Conservation (phyloP, 2,888 invertebrate genomes). For the Eudemis profundana region DNA sequence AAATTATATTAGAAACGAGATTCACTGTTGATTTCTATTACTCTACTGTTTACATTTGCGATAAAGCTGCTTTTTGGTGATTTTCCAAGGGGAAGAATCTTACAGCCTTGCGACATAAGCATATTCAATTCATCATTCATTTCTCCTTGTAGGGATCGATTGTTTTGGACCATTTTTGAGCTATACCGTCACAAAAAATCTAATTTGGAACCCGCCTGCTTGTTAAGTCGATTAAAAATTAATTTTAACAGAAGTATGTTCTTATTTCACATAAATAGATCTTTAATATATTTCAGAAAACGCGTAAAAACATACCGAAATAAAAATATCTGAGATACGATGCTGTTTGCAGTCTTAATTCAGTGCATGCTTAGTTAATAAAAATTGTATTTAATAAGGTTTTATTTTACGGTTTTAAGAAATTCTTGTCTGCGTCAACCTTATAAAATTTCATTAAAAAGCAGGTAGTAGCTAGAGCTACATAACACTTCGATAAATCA, state of each 20-base stretch:
- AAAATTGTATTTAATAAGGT: no score
- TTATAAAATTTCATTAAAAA: constrained; percentile 18
- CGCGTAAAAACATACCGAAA: no score
- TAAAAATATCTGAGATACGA: no score
- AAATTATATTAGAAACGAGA: no score
- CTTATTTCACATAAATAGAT: no score
- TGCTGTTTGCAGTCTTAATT: no score
- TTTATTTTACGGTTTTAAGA: not conserved
- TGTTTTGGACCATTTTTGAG: not conserved
- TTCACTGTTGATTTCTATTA: no score
- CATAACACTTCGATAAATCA: constrained; percentile 19
- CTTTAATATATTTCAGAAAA: no score
- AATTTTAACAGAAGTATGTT: no score
- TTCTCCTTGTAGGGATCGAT: no score
- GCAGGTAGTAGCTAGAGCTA: not conserved
- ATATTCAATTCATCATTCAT: not conserved
- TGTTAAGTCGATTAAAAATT: not conserved
- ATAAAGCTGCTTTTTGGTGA: not conserved
- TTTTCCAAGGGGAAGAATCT: not conserved
- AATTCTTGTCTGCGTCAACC: constrained; percentile 2
- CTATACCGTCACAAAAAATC: not conserved
- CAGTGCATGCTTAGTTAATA: no score
- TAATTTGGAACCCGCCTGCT: not conserved
- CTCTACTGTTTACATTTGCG: constrained; percentile 10
- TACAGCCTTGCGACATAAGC: not conserved